These are phyloP conservation scores for Sinelater perroti DNA, from an alignment of 2,888 invertebrate species.

Conservation along the genomic window DNA sequence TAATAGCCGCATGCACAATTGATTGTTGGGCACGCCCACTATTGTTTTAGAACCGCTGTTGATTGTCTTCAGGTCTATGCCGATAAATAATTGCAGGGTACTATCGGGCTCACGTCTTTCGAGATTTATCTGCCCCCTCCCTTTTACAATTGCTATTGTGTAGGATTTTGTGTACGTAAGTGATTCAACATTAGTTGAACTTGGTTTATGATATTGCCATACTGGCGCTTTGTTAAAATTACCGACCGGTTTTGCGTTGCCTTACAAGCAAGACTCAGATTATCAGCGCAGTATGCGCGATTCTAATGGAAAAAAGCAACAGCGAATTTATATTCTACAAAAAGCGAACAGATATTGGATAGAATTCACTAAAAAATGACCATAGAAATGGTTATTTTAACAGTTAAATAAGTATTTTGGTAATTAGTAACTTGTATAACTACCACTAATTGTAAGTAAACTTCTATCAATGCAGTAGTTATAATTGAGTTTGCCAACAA, in stretches of 20 bases:
- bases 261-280: too few relatives aligned
- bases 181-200: conserved; percentile 34
- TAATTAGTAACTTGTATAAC: too few relatives aligned
- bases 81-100: conserved; percentile 57
- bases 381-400: too few relatives aligned
- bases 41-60: conserved; percentile 61
- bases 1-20: conserved; percentile 59
- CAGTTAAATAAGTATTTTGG: too few relatives aligned
- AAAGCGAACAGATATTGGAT: too few relatives aligned
- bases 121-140: conserved; percentile 55
- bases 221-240: conserved; percentile 31
- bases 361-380: too few relatives aligned
- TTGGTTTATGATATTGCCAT: conserved; percentile 34
- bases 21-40: conserved; percentile 60
- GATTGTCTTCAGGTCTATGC: conserved; percentile 58
- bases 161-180: conserved; percentile 41
- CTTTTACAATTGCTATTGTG: conserved; percentile 50
- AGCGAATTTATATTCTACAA: too few relatives aligned
- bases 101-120: conserved; percentile 54
- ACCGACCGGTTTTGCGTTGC: conserved; percentile 27
- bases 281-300: too few relatives aligned
- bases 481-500: too few relatives aligned
- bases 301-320: too few relatives aligned
- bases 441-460: too few relatives aligned
- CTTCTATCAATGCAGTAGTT: too few relatives aligned